A percentile compares a stretch with the other conserved stretches of the same genome.
phyloP scores from a whole-genome alignment of 64 coral and sea anemone genomes.

The Montipora foliosa region DNA sequence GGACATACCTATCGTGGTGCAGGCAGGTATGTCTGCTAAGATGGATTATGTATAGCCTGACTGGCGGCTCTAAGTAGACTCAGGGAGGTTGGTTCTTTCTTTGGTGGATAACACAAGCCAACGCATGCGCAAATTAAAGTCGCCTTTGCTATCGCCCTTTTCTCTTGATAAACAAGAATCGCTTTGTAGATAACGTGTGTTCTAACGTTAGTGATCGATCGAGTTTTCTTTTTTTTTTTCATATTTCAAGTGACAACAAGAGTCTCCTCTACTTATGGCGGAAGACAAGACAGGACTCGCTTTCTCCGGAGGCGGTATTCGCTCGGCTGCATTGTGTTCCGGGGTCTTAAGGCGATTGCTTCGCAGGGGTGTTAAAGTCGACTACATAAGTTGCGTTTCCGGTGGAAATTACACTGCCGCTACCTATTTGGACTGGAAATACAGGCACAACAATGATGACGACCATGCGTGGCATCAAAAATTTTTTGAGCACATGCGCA shows the following conservation, averaged over 20 bases:
- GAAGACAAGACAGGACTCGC: conserved; percentile 65
- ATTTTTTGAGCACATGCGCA: conserved; percentile 85
- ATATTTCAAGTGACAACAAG: not conserved
- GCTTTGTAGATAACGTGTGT: too few relatives aligned
- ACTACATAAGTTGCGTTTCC: conserved; percentile 91
- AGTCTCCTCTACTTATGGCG: not conserved
- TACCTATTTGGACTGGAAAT: conserved; percentile 86
- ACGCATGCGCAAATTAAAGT: too few relatives aligned
- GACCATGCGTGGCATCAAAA: conserved; percentile 74
- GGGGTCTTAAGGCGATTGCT: conserved; percentile 80
- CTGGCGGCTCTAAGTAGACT: too few relatives aligned
- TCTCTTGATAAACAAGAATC: too few relatives aligned
- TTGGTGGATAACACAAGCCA: too few relatives aligned
- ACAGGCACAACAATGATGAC: conserved; percentile 50
- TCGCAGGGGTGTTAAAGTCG: conserved; percentile 62
- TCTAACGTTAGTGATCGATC: too few relatives aligned
- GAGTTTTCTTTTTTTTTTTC: not conserved
- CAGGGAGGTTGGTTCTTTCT: too few relatives aligned
- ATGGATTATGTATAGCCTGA: too few relatives aligned
- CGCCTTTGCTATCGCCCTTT: too few relatives aligned
- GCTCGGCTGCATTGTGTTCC: conserved; percentile 78
- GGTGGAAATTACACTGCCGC: conserved; percentile 84
- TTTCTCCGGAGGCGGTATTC: conserved; percentile 84
- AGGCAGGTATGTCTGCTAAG: too few relatives aligned
- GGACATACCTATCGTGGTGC: too few relatives aligned